Base-by-base conservation (phyloP, 2,113 vertebrate species). In the Formicarius rufipectus region DNA sequence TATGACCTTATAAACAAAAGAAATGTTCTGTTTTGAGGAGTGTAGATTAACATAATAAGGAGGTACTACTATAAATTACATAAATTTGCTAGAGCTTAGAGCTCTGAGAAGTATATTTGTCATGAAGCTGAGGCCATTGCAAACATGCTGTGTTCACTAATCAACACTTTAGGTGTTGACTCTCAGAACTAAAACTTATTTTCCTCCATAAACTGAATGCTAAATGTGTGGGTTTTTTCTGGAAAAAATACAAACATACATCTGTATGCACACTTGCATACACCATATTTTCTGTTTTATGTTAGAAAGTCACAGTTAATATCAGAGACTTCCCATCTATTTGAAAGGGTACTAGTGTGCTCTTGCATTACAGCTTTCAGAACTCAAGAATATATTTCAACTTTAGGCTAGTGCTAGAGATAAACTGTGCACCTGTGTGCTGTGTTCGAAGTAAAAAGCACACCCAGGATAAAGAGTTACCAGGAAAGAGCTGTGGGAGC, bases 1-100 rank as follows among this genome's bases (percentile, higher is more conserved):
- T 84, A 83, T 47, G 75, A 93, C 85, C 79, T 77, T 88, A 73
- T 77, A 80, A 96, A 79, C n/a, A 76, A 84, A 90, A 84, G 16
- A 85, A 83, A 74, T 50, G 45, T 69, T 91, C 75, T 88, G 81
- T 74, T 94, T 77, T 77, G 27, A 17, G 72, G 7, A 63, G 12
- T 0, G 2, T 64, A 91, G 85, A 95, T 87, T 87, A 89, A 73
- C 77, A 78, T 86, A 95, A 93, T 73, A 73, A 44, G 63, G 47
- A 92, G 56, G 27, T 72, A 64, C 56, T 75, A 83, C 69, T 72
- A 88, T 60, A 89, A 84, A 90, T 93, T 50, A 90, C 39, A 67
- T 62, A 81, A 58, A 96, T 72, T 73, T 72, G 21, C 56, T 63
- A 78, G 77, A 60, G 60, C 44, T 77, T 59, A 89, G 50, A 81